Conservation (phyloP, 1,140 invertebrate species). For the Zaprionus africanus region DNA sequence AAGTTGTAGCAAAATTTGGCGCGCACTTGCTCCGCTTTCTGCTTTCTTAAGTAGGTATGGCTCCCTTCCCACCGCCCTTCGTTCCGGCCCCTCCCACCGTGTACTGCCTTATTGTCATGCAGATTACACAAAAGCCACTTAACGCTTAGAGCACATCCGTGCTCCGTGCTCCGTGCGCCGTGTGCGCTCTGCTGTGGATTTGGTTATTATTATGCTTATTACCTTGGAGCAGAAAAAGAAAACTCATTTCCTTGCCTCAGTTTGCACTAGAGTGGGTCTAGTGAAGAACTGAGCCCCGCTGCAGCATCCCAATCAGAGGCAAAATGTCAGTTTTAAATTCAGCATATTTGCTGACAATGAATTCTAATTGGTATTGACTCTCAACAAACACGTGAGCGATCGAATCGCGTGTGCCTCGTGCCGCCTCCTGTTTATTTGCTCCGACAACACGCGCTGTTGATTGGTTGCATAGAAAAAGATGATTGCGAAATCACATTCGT, state of each 20-base stretch:
- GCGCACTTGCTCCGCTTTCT: constrained; percentile 22
- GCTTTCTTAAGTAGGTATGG: constrained; percentile 7
- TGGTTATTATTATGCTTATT: constrained; percentile 75
- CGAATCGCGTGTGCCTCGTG: constrained; percentile 8
- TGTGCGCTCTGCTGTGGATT: constrained; percentile 13
- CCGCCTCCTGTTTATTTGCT: constrained; percentile 20
- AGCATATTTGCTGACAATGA: constrained; percentile 69
- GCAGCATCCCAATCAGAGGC: neutral
- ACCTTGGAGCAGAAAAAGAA: constrained; percentile 14
- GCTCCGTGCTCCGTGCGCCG: neutral
- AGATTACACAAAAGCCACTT: constrained; percentile 75
- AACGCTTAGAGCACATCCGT: constrained; percentile 40
- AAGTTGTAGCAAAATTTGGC: constrained; percentile 57
- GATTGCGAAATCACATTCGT: constrained; percentile 22
- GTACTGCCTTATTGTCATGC: constrained; percentile 68
- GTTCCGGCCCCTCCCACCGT: neutral
- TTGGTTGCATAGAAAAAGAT: constrained; percentile 26
- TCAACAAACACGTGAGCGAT: constrained; percentile 33
- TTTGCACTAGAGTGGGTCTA: constrained; percentile 2
- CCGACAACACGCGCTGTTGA: constrained; percentile 17
- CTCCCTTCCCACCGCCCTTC: neutral
- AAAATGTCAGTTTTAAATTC: constrained; percentile 10
- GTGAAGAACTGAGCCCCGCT: neutral
- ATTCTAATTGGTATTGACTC: constrained; percentile 69
- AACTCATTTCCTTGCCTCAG: constrained; percentile 56